Conservation (phyloP, 2,888 invertebrate species). For the Mythimna vitellina region DNA sequence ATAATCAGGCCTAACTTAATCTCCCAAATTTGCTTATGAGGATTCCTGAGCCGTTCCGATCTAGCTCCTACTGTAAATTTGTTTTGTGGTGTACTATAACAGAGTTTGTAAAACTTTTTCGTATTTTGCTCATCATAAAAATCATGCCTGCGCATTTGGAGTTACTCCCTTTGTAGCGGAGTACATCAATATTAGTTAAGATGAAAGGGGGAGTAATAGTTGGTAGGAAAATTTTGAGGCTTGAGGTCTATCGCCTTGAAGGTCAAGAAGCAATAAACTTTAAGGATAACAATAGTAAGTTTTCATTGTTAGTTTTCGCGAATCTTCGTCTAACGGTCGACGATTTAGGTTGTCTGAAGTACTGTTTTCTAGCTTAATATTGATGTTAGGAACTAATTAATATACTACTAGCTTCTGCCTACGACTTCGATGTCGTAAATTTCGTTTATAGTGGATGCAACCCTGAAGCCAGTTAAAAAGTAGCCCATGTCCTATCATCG, state of each 20-base stretch:
- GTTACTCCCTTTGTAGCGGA: too few species aligned
- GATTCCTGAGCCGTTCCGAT: too few species aligned
- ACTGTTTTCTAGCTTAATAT: neutral
- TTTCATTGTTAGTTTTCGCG: neutral
- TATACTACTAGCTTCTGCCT: too few species aligned
- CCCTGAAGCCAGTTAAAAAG: too few species aligned
- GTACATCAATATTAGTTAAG: neutral
- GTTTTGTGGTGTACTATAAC: too few species aligned
- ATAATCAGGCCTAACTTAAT: neutral
- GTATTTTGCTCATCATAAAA: too few species aligned
- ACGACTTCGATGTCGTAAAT: too few species aligned
- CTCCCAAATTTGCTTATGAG: neutral
- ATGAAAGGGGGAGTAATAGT: constrained; percentile 2
- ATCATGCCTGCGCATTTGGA: too few species aligned
- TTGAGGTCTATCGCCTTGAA: neutral
- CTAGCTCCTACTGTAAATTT: too few species aligned
- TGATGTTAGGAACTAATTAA: neutral
- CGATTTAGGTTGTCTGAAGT: neutral
- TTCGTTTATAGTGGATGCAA: too few species aligned
- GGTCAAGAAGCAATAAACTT: constrained; percentile 9
- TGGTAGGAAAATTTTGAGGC: neutral
- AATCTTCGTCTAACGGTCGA: neutral
- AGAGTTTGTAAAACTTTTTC: too few species aligned
- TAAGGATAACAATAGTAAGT: constrained; percentile 16
- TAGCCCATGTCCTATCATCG: too few species aligned